Conservation (phyloP, 1,140 invertebrate species). For the Pomacea maculata region DNA sequence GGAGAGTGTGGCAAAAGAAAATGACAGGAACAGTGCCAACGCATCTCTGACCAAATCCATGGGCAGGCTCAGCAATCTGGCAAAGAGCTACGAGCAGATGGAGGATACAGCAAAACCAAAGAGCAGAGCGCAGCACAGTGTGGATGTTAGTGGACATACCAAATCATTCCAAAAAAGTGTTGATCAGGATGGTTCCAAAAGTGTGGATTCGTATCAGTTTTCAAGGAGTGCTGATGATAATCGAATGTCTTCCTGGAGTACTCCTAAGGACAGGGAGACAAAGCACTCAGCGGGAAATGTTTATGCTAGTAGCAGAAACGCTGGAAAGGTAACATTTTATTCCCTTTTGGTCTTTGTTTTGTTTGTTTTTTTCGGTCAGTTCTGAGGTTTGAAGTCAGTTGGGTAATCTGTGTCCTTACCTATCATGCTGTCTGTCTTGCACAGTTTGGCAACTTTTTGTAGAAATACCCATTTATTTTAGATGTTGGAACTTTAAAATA, state of each 20-base stretch:
- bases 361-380: background rate
- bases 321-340: conserved; percentile 14
- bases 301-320: conserved; percentile 13
- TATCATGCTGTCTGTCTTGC: conserved; percentile 6
- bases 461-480: too few species aligned
- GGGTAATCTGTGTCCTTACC: background rate
- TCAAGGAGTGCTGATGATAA: conserved; percentile 6
- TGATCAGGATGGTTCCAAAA: background rate
- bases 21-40: conserved; percentile 21
- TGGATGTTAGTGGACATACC: conserved; percentile 17
- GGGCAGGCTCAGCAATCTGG: conserved; percentile 41
- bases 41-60: background rate
- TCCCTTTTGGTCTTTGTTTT: conserved; percentile 17
- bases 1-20: background rate
- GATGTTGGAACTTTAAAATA: too few species aligned
- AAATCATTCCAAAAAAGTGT: conserved; percentile 27
- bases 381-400: too few species aligned
- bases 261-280: background rate
- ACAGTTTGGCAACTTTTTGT: too few species aligned
- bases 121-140: conserved; percentile 11
- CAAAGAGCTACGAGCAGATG: conserved; percentile 46
- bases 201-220: conserved; percentile 8
- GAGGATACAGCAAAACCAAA: conserved; percentile 30
- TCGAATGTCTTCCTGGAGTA: background rate
- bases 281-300: background rate